A percentile compares a stretch with the other conserved stretches of the same genome.
phyloP scores from a whole-genome alignment of 2,888 invertebrate genomes.

The Flexamia atlantica region DNA sequence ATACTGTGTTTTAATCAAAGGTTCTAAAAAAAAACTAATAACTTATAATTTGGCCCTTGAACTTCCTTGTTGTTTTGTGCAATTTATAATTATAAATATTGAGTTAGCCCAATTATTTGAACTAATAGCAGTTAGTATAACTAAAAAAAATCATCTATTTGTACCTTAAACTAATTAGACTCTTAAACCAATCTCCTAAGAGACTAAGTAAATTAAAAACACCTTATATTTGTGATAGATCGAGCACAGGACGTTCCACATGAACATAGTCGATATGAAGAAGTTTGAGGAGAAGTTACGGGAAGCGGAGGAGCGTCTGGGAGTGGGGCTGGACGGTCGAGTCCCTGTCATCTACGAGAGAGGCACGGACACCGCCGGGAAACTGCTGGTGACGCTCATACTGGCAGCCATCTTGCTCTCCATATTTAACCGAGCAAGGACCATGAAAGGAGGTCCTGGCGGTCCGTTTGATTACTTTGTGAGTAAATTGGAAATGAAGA shows the following conservation, averaged over 20 bases:
- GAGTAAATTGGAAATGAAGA: too few relatives aligned
- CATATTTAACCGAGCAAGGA: conserved; percentile 82
- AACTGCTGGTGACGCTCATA: conserved; percentile 83
- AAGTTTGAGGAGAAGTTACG: conserved; percentile 95
- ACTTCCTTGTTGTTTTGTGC: too few relatives aligned
- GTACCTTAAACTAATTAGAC: too few relatives aligned
- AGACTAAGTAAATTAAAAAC: too few relatives aligned
- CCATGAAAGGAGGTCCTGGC: conserved; percentile 81
- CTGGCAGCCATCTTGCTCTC: conserved; percentile 83
- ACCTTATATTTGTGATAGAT: conserved; percentile 74
- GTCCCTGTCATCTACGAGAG: conserved; percentile 92
- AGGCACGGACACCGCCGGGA: conserved; percentile 84
- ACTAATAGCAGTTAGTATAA: too few relatives aligned
- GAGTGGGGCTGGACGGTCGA: conserved; percentile 85
- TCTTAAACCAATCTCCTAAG: too few relatives aligned
- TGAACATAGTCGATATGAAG: conserved; percentile 90
- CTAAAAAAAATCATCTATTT: too few relatives aligned
- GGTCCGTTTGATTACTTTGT: conserved; percentile 90
- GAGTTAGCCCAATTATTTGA: too few relatives aligned
- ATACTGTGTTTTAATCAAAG: too few relatives aligned
- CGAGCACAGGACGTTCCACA: conserved; percentile 84
- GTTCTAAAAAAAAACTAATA: too few relatives aligned
- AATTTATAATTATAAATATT: too few relatives aligned
- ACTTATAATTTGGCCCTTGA: too few relatives aligned
- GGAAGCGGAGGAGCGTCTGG: conserved; percentile 88